Conservation (phyloP, 2,888 invertebrate genomes). For the Pollenia griseotomentosa region DNA sequence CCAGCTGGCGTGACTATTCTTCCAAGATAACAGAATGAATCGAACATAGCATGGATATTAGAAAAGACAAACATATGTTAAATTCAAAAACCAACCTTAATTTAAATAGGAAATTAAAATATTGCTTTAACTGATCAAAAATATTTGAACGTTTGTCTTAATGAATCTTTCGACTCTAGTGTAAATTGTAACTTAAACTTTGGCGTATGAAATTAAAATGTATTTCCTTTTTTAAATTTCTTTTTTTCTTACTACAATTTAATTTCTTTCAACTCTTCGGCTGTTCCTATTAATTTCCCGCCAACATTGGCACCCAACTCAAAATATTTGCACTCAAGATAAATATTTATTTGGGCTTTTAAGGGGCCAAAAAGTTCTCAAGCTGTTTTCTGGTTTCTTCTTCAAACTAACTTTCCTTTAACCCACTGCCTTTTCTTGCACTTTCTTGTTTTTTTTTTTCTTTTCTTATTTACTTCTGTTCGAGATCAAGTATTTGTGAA, state of each 20-base stretch:
- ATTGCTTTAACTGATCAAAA: not conserved
- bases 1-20: too few species aligned
- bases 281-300: constrained; percentile 40
- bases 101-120: constrained; percentile 25
- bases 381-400: constrained; percentile 31
- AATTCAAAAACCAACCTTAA: not conserved
- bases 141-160: not conserved
- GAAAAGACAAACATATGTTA: not conserved
- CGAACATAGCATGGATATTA: not conserved
- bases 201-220: constrained; percentile 54
- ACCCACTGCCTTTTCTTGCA: too few species aligned
- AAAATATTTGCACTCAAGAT: constrained; percentile 19
- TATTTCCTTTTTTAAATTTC: not conserved
- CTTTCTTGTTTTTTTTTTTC: not conserved
- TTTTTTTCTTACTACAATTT: constrained; percentile 21
- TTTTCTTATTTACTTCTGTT: not conserved
- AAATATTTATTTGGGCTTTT: constrained; percentile 66
- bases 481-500: constrained; percentile 52
- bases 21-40: too few species aligned
- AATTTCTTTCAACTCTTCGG: constrained; percentile 42
- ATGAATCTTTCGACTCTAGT: not conserved
- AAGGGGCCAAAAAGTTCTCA: constrained; percentile 36
- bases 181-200: too few species aligned
- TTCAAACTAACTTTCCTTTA: constrained; percentile 5
- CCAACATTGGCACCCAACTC: constrained; percentile 15